These are phyloP conservation scores for Hydrotaea diabolus DNA, from an alignment of 2,888 invertebrate genomes.

Conservation along the genomic window DNA sequence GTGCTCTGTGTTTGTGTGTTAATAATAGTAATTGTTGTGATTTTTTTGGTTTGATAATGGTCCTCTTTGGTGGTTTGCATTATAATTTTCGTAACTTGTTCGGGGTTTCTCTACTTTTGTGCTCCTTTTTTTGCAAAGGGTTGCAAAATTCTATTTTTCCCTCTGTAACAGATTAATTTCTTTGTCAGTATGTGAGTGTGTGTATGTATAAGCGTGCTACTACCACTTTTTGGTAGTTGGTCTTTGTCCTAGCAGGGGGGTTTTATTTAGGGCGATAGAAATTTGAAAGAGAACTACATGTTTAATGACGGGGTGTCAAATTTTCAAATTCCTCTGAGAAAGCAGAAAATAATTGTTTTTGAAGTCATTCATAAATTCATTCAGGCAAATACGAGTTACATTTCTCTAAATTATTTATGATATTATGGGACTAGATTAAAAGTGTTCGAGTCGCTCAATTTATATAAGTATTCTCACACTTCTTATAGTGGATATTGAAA, in stretches of 20 bases:
- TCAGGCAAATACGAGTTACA: too few species aligned
- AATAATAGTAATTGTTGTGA: constrained; percentile 66
- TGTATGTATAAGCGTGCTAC: background rate
- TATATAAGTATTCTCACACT: too few species aligned
- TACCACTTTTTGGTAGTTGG: background rate
- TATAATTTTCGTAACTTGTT: constrained; percentile 58
- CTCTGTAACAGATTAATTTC: constrained; percentile 38
- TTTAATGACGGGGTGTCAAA: background rate
- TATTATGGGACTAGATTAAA: too few species aligned
- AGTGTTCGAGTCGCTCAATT: too few species aligned
- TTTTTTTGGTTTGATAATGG: constrained; percentile 62
- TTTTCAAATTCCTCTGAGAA: background rate
- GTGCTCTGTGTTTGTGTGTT: constrained; percentile 41
- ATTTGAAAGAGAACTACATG: background rate
- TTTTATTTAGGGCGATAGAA: background rate
- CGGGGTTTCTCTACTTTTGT: background rate
- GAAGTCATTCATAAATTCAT: too few species aligned
- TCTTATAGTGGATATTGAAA: too few species aligned
- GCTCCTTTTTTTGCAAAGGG: constrained; percentile 52
- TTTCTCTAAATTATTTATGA: too few species aligned
- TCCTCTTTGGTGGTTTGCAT: constrained; percentile 60
- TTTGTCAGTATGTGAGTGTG: background rate
- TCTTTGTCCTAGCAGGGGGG: background rate
- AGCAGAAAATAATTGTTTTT: too few species aligned
- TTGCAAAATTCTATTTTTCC: constrained; percentile 45